Evolutionary conservation across 2,113 vertebrate species (phyloP), one percentile per base, ranked within the genome.

Genomic region (Scomber colias): DNA sequence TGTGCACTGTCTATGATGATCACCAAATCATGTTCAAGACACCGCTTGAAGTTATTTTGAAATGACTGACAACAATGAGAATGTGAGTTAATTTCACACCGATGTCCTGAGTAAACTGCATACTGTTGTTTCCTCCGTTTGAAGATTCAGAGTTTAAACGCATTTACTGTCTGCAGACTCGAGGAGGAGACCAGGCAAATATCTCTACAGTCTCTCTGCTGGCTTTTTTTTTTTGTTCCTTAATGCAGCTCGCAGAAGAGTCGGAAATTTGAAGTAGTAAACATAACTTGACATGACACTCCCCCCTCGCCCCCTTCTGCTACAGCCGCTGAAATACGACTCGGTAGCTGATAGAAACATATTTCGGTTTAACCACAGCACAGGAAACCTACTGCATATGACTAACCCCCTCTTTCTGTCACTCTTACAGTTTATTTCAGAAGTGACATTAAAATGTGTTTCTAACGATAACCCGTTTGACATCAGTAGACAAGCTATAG

Each of bases 251-350:
- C 14, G 51, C 45, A 16, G 46, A 59, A 35, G 46, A 45, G 50
- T 85, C 86, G 87, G 89, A 87, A 89, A 89, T 79, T 79, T 6
- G 31, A 61, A 72, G 68, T 64, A 21, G 56, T 76, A 30, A 48
- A 16, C 21, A 57, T 40, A 40, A 40, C 35, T 7, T 40, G 35
- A 40, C 35, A 40, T 40, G 9, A 57, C 69, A 17, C 63, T 35
- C 56, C 49, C 57, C 46, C 46, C 57, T 19, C 15, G 45, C 72
- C 44, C 21, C n/a, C 46, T 46, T 19, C 61, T 11, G 35, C 46
- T 2, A 0, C 50, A 35, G 44, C 53, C 17, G 21, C 73, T 77
- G 78, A 80, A 69, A 80, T 19, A 77, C 56, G 59, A 82, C 63
- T 59, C 71, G 40, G 30, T 11, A 1, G 44, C 10, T 3, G 31